Evolutionary conservation across 2,113 vertebrate species (phyloP).

Genomic region (Campylomormyrus numenius): DNA sequence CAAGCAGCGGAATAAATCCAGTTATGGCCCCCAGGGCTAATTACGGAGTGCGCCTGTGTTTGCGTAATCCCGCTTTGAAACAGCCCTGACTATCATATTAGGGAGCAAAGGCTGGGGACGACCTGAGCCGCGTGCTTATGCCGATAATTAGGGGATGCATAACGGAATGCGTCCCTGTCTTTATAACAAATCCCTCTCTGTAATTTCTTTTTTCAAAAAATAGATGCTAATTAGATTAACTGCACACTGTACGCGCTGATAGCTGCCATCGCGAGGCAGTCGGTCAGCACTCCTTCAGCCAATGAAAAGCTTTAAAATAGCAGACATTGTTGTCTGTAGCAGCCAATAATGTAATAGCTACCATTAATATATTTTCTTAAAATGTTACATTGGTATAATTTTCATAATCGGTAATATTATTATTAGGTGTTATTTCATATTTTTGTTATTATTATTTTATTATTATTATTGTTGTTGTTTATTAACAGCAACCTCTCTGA

Average conservation of each 20-base stretch:
- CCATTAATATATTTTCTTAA: neutral
- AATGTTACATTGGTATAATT: neutral
- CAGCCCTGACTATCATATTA: conserved; percentile 91
- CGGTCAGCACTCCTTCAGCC: neutral
- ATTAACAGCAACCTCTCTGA: neutral
- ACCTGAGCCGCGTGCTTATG: conserved; percentile 81
- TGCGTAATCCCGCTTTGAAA: conserved; percentile 93
- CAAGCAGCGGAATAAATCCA: conserved; percentile 79
- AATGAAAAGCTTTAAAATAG: neutral
- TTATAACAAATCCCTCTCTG: conserved; percentile 65
- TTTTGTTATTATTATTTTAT: neutral
- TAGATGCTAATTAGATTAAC: neutral
- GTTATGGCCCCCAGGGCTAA: conserved; percentile 99
- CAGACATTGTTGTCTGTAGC: neutral
- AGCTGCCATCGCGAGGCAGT: neutral
- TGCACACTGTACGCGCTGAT: neutral
- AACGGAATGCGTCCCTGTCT: conserved; percentile 77
- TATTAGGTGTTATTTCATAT: neutral
- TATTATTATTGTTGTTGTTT: neutral
- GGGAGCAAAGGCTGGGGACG: conserved; percentile 94
- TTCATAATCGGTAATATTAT: neutral
- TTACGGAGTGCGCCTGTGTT: conserved; percentile 90
- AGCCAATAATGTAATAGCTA: neutral
- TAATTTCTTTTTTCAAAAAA: conserved; percentile 62
- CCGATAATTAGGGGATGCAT: conserved; percentile 77